These are phyloP conservation scores for Tetrax tetrax DNA, from an alignment of 2,113 vertebrate genomes.

Conservation along the genomic window DNA sequence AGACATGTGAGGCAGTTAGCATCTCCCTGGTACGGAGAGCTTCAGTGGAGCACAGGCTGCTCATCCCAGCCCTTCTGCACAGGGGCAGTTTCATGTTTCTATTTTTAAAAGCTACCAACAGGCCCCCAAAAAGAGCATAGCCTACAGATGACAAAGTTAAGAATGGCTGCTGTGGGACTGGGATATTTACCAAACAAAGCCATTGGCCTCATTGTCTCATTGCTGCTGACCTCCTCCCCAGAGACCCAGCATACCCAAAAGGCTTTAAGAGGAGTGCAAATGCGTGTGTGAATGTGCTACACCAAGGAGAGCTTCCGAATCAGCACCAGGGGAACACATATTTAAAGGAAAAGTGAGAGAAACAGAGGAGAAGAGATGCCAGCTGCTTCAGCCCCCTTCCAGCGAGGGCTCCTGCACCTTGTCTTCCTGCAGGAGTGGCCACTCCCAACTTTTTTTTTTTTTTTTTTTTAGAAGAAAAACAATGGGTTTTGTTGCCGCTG, in stretches of 20 bases:
- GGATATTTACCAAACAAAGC: not conserved
- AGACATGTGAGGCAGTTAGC: fast-evolving
- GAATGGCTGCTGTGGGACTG: not conserved
- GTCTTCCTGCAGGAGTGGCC: not conserved
- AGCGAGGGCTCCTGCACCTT: not conserved
- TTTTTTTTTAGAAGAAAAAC: not conserved
- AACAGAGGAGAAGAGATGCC: not conserved
- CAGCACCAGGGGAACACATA: not conserved
- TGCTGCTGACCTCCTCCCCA: not conserved
- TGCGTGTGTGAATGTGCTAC: not conserved
- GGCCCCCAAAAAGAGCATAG: not conserved
- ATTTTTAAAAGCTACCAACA: not conserved
- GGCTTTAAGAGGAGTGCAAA: not conserved
- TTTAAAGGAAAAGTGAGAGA: not conserved
- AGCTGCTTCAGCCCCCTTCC: not conserved
- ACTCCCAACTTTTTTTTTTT: not conserved
- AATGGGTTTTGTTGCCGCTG: not conserved
- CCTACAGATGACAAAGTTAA: not conserved
- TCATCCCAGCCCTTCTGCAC: not conserved
- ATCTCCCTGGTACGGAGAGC: not conserved
- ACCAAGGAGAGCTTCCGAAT: not conserved
- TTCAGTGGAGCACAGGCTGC: not conserved
- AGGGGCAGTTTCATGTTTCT: not conserved
- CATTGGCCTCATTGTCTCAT: not conserved
- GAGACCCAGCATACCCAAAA: not conserved